phyloP scores from a whole-genome alignment of 2,797 vertebrate genomes.

The Rhinophrynus dorsalis region DNA sequence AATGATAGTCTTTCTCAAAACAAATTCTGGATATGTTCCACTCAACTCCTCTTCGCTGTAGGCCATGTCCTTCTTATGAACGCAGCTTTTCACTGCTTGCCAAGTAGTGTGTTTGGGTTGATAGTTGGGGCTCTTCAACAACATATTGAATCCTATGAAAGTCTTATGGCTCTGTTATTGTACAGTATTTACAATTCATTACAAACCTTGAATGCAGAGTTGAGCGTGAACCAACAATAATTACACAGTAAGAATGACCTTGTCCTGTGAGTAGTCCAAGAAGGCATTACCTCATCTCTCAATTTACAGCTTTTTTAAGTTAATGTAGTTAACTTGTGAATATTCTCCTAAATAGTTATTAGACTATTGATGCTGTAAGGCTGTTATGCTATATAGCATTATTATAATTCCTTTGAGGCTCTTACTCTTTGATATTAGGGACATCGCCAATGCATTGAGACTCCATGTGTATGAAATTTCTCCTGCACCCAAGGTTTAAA shows the following conservation, averaged over 20 bases:
- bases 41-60: conserved; percentile 22
- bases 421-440: too few relatives aligned
- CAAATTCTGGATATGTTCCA: conserved; percentile 37
- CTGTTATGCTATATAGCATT: too few relatives aligned
- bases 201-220: conserved; percentile 12
- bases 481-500: too few relatives aligned
- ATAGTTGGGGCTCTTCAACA: conserved; percentile 33
- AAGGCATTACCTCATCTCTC: conserved; percentile 37
- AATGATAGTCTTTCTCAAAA: conserved; percentile 24
- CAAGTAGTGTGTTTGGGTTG: conserved; percentile 21
- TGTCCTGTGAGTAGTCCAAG: neutral
- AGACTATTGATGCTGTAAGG: too few relatives aligned
- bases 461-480: too few relatives aligned
- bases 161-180: conserved; percentile 28
- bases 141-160: conserved; percentile 22
- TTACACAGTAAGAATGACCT: conserved; percentile 15
- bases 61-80: conserved; percentile 23
- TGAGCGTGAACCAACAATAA: conserved; percentile 14
- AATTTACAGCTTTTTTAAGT: conserved; percentile 17
- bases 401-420: too few relatives aligned
- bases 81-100: conserved; percentile 11
- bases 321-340: conserved; percentile 36
- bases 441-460: too few relatives aligned
- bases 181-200: conserved; percentile 37
- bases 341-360: conserved; percentile 28